A percentile compares a stretch with the other conserved stretches of the same genome.
Conservation (phyloP, 2,113 vertebrate genomes). For the Erythrocercus mccallii region DNA sequence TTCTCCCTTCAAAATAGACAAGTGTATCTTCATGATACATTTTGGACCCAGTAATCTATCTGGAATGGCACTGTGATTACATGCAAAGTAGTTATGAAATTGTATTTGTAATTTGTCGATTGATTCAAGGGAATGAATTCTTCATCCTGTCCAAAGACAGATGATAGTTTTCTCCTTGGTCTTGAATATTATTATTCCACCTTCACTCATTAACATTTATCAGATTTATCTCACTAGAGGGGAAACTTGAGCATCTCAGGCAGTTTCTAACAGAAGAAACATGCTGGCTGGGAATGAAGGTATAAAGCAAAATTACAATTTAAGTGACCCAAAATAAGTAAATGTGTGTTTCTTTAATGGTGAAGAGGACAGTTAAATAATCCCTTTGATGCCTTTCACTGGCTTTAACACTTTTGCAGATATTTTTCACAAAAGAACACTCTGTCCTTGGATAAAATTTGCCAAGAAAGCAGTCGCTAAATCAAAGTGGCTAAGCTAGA, state of each 20-base stretch:
- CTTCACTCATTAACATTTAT: constrained; percentile 7
- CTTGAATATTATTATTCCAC: constrained; percentile 8
- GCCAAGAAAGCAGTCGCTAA: neutral
- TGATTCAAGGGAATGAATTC: constrained; percentile 31
- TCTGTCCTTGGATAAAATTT: neutral
- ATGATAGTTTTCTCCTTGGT: constrained; percentile 3
- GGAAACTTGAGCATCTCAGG: neutral
- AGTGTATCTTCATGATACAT: neutral
- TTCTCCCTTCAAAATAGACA: neutral
- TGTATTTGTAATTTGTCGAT: neutral
- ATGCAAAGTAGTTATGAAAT: neutral
- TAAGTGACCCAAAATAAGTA: neutral
- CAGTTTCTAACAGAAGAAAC: neutral
- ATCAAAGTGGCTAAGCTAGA: neutral
- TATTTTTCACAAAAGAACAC: neutral
- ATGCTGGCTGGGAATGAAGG: neutral
- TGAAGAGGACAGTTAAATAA: neutral
- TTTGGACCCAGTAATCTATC: neutral
- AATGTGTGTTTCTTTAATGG: neutral
- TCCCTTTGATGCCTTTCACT: neutral
- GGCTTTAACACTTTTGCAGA: neutral
- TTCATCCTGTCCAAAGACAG: neutral
- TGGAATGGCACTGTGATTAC: neutral
- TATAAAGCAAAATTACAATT: neutral
- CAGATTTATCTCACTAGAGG: constrained; percentile 37